Evolutionary conservation across 1,140 invertebrate species (phyloP).

Genomic region (Drosophila paulistorum): DNA sequence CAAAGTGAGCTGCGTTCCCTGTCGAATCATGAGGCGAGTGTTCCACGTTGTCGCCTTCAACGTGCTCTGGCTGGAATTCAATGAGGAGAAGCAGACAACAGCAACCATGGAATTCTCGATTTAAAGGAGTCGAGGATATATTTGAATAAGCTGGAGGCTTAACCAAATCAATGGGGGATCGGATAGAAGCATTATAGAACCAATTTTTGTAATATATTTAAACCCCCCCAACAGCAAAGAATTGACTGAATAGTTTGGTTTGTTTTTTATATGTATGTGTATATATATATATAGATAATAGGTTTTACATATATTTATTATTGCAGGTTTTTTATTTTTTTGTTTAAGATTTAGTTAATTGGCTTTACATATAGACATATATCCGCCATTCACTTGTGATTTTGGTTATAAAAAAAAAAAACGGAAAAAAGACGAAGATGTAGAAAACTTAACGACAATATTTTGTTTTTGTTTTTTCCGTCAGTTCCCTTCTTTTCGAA

Average conservation of each 20-base stretch:
- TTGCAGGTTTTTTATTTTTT: not conserved
- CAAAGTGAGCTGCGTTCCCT: constrained; percentile 8
- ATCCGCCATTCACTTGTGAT: constrained; percentile 10
- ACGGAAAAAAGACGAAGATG: not conserved
- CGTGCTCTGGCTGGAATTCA: not conserved
- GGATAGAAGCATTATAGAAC: too few species aligned
- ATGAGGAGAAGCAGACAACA: constrained; percentile 13
- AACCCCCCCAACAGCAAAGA: too few species aligned
- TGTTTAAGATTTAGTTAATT: constrained; percentile 1
- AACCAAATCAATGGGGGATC: too few species aligned
- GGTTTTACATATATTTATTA: constrained; percentile 17
- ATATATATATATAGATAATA: constrained; percentile 7
- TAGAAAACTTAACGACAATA: constrained; percentile 13
- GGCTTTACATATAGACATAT: not conserved
- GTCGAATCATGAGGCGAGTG: not conserved
- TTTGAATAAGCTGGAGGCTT: not conserved
- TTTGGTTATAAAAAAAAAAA: constrained; percentile 18
- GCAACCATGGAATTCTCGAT: not conserved
- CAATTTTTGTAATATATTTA: too few species aligned
- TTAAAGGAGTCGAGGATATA: constrained; percentile 1
- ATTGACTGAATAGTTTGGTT: not conserved
- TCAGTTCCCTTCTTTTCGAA: not conserved
- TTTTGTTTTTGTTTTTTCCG: not conserved
- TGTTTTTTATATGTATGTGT: not conserved
- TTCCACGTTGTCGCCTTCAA: constrained; percentile 18